Evolutionary conservation across 2,888 invertebrate species (phyloP), one percentile per base, ranked within the genome.

Genomic region (Epinotia demarniana): DNA sequence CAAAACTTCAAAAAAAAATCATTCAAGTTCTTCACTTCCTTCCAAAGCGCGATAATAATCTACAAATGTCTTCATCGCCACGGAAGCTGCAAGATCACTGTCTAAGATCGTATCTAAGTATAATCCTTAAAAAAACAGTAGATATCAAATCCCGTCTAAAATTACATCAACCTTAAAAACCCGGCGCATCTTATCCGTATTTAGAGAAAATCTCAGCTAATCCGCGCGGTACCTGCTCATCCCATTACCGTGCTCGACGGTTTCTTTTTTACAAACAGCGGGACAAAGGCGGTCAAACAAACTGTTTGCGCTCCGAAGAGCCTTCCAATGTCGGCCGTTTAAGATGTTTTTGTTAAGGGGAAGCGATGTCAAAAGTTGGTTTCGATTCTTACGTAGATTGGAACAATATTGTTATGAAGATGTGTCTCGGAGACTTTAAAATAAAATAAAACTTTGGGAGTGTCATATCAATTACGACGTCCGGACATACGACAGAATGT

Each of bases 231-330:
- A 43, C 63, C 72, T 33, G 46, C n/a, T 80, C 84, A 91, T 90
- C 90, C 88, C 82, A 87, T 91, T 89, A 90, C 46, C 89, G 90
- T 89, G 89, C 86, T 82, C 84, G 89, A 87, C 78, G 79, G 79
- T 78, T 79, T 77, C 75, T 61, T 83, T 82, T 81, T 80, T 78
- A 77, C 72, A 71, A 78, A 81, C 73, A 67, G 1, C 53, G 85
- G 82, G 84, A 89, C 89, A 89, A 90, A 88, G 81, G 81, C 81
- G 80, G 83, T 81, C 89, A 89, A 89, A 86, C 87, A 67, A 72
- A 72, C 75, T 90, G 89, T 91, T 91, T 90, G 88, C 86, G 66
- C 81, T 84, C 81, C 81, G 77, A 84, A 89, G 86, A 89, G 90
- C 87, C 87, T 88, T 87, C 82, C 39, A 79, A 81, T 82, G 83